Base-by-base conservation (phyloP, 2,888 invertebrate species). In the Drepana falcataria region DNA sequence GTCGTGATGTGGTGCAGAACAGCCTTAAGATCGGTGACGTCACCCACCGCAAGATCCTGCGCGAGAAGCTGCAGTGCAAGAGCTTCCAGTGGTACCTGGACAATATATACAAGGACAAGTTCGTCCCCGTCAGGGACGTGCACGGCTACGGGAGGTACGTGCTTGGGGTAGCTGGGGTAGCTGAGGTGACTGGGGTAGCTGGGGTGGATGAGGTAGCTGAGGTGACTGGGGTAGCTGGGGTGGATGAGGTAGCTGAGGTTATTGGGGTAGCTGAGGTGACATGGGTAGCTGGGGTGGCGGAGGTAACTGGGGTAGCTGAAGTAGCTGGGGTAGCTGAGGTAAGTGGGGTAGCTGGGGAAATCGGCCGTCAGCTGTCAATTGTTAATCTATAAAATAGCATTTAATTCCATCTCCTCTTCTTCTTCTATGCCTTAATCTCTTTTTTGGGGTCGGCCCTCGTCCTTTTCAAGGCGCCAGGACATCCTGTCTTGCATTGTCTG, bases 81-180 rank as follows among this genome's bases (percentile, higher is more conserved):
- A 93, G 92, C 70, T 99, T 99, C 87, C 95, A 95, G 73, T 98
- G 98, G 98, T 98, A 95, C 86, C 91, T 98, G 61, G 94, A 96
- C 60, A 95, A 97, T 81, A 91, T 98, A 2, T 97, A 96, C 82
- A 95, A 95, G 35, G 96, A 97, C 79, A 98, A 98, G 85, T 98
- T 97, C 78, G 94, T 98, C 52, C 96, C 96, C 0, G 96, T 96
- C 54, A 93, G 96, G 71, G 94, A 97, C 77, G 96, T 96, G 0
- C 87, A 91, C 54, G 95, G 93, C 0, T 96, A 94, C 82, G 98
- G 98, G 61, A 92, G 93, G 93, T 93, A 5, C 47, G 37, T 21
- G 52, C 4, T 6, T 7, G 1, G 1, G 7, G 5, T 6, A 4
- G 5, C 7, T 6, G 40, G 40, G 4, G 3, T 40, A 6, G 1